phyloP scores from a whole-genome alignment of 2,113 vertebrate genomes.

The Heliornis fulica region DNA sequence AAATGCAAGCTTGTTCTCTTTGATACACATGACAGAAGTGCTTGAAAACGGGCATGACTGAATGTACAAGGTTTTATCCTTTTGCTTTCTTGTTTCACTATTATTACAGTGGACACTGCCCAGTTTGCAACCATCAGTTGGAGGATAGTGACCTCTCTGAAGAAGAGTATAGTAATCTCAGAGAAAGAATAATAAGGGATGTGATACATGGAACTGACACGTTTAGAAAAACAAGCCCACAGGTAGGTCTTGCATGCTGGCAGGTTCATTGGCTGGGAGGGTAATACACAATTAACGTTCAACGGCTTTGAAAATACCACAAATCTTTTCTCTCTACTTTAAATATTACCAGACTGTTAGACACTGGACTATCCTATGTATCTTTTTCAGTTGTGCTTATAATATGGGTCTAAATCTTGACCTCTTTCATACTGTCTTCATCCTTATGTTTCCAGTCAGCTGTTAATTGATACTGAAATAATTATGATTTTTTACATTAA shows the following conservation, averaged over 20 bases:
- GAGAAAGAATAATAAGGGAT: conserved; percentile 80
- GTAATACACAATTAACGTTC: neutral
- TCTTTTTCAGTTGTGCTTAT: neutral
- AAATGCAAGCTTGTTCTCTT: neutral
- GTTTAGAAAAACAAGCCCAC: conserved; percentile 90
- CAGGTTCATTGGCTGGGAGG: neutral
- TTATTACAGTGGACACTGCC: conserved; percentile 81
- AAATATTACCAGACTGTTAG: neutral
- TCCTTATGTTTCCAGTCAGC: neutral
- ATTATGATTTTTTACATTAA: neutral
- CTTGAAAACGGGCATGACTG: neutral
- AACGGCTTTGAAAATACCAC: neutral
- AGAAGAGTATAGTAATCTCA: conserved; percentile 86
- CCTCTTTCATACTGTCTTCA: neutral
- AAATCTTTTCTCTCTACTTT: neutral
- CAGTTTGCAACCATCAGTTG: conserved; percentile 77
- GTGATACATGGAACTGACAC: conserved; percentile 88
- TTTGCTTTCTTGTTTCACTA: neutral
- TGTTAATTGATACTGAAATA: neutral
- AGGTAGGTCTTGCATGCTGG: conserved; percentile 67
- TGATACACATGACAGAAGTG: neutral
- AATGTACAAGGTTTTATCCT: neutral
- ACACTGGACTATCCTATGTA: neutral
- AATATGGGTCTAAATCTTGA: neutral
- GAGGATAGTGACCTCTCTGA: conserved; percentile 86